Base-by-base conservation (phyloP, 2,113 vertebrate species). In the Sclerurus mexicanus region DNA sequence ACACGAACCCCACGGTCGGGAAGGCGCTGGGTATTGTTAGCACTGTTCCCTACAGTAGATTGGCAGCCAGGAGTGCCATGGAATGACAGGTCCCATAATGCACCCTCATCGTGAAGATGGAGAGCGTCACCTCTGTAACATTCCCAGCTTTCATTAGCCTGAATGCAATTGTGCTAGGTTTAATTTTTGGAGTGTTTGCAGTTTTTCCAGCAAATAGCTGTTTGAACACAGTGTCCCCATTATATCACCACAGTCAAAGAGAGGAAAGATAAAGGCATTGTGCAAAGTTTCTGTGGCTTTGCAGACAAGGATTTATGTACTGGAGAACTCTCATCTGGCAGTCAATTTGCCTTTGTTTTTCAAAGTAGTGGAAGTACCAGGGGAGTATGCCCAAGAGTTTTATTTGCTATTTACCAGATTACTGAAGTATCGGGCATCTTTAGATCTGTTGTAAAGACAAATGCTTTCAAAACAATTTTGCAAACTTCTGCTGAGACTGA, bases 171-270 rank as follows among this genome's bases (percentile, higher is more conserved):
- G 96, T 97, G 83, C 93, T 91, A 97, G 94, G 96, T 97, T 96
- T 97, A 96, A 96, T 94, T 97, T 97, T 96, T 96, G 91, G 95
- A 97, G 96, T 96, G 97, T 97, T 97, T 98, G 79, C 95, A 85
- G 87, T 96, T 97, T 96, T 96, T 95, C 87, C 93, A 93, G 91
- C 77, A 95, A 97, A 97, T 97, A 96, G 94, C 95, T 97, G 81
- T 95, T 96, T 94, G 96, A 96, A 97, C 92, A 89, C 89, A 96
- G 92, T 91, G 89, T 96, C 90, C 91, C 96, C 86, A 93, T 97
- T 97, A 97, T 96, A 93, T 93, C 92, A 92, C 97, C 93, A 78
- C 82, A 96, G 95, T 95, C 96, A 97, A 96, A 97, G 96, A 89
- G 85, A 89, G 82, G 86, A 85, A 91, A 95, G 86, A 97, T 96